These are phyloP conservation scores for Belonocnema kinseyi DNA, from an alignment of 1,140 invertebrate genomes.

Conservation along the genomic window DNA sequence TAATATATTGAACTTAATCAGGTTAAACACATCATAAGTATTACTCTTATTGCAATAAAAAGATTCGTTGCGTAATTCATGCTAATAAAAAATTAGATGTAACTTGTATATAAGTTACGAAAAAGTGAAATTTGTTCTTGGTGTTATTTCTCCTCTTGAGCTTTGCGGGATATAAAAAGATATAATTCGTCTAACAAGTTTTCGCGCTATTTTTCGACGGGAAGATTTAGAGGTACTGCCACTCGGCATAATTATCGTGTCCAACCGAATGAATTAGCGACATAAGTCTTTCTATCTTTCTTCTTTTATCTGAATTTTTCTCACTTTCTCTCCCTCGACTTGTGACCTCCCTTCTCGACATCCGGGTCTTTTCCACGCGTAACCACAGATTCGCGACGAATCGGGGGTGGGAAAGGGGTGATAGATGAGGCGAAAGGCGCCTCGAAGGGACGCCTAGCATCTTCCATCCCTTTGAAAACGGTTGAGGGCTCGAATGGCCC, in stretches of 20 bases:
- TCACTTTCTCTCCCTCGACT: slow-evolving; percentile 13
- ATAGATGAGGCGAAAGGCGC: slow-evolving; percentile 62
- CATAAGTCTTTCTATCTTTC: slow-evolving; percentile 2
- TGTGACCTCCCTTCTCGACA: slow-evolving; percentile 15
- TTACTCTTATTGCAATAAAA: too few relatives aligned
- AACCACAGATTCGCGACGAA: slow-evolving; percentile 39
- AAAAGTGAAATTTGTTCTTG: background rate
- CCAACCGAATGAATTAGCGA: slow-evolving; percentile 10
- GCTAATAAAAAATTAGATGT: too few relatives aligned
- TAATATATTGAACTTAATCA: too few relatives aligned
- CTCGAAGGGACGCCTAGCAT: slow-evolving; percentile 57
- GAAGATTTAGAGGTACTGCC: background rate
- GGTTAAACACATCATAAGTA: too few relatives aligned
- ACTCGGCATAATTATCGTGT: background rate
- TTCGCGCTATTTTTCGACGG: background rate
- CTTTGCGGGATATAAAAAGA: background rate
- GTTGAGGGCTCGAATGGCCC: slow-evolving; percentile 14
- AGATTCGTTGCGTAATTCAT: too few relatives aligned
- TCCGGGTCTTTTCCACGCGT: slow-evolving; percentile 30
- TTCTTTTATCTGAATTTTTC: background rate
- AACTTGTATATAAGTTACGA: too few relatives aligned
- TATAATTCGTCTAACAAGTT: slow-evolving; percentile 1
- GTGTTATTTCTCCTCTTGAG: background rate
- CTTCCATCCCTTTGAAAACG: slow-evolving; percentile 56
- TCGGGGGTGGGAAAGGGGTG: slow-evolving; percentile 53